Conservation (phyloP, 2,888 invertebrate species). For the Xylota segnis region DNA sequence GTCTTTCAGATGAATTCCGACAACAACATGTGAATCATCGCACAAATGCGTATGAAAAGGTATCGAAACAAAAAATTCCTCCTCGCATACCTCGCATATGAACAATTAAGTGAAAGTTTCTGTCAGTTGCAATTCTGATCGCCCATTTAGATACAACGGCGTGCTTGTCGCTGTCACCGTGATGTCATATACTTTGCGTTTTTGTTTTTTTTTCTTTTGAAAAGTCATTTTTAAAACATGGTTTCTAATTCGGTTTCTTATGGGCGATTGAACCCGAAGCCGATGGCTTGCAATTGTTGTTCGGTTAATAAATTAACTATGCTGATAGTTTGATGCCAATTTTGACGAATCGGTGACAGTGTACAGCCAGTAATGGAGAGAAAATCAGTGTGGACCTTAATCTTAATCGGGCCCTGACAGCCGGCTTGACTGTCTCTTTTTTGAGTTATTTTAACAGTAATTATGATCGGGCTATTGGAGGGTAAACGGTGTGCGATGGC, state of each 20-base stretch:
- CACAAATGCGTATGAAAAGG: conserved; percentile 38
- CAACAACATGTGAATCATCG: conserved; percentile 64
- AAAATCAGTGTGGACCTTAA: conserved; percentile 65
- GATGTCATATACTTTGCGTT: conserved; percentile 55
- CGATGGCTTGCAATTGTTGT: conserved; percentile 13
- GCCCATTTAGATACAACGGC: conserved; percentile 62
- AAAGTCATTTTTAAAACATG: conserved; percentile 5
- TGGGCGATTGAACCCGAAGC: conserved; percentile 68
- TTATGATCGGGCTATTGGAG: conserved; percentile 49
- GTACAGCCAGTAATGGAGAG: conserved; percentile 67
- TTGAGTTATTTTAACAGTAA: conserved; percentile 48
- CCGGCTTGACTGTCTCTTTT: conserved; percentile 21
- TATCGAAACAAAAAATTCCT: conserved; percentile 53
- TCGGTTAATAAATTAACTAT: conserved; percentile 64
- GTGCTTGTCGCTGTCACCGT: conserved; percentile 61
- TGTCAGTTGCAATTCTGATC: conserved; percentile 70
- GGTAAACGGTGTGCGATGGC: conserved; percentile 53
- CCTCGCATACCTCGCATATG: conserved; percentile 63
- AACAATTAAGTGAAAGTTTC: conserved; percentile 75
- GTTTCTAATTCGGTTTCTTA: conserved; percentile 63
- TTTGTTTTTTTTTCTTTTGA: conserved; percentile 10
- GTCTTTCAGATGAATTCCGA: conserved; percentile 51
- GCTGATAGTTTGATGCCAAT: conserved; percentile 38
- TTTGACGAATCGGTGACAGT: conserved; percentile 53
- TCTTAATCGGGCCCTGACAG: conserved; percentile 71